Evolutionary conservation across 2,113 vertebrate genomes (phyloP), one percentile per base, ranked within the genome.

Genomic region (Gorsachius goisagi): DNA sequence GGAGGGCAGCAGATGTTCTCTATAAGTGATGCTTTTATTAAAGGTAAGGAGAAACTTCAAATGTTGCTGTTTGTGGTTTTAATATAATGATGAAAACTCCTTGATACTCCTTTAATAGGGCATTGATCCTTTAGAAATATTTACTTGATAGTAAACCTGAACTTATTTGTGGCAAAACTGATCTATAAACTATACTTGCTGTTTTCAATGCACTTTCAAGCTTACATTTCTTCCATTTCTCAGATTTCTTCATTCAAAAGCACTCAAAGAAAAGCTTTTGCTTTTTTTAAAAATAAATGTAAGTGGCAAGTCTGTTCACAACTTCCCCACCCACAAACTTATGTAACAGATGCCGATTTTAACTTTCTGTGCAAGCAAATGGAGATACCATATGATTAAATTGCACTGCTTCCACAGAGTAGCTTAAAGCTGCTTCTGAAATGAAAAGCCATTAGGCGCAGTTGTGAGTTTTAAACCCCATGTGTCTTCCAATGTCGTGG

Each of bases 1-100:
- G 99, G 99, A 97, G 99, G 99, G 75, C 99, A 99, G 80, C 99
- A 99, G 94, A 98, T 98, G 96, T 99, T 99, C 74, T 98, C 99
- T 87, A 99, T 99, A 95, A 99, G 99, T 74, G 99, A 99, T 27
- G 99, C 99, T 88, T 99, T 99, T 96, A 99, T 99, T 97, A 99
- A 99, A 98, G 99, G 99, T 99, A 99, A 89, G 90, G 53, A 63
- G 58, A 82, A 49, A 37, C 39, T 88, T 76, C 24, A 69, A 37
- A 68, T 80, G 28, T 67, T 89, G 67, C 37, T 80, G 16, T 55
- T 58, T 62, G 27, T 2, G 0, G 6, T 81, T 90, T 63, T 76
- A 69, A 33, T 79, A 17, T 50, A 59, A 50, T 28, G 26, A 47
- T 85, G 59, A 28, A 52, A 91, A 76, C 33, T 66, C 53, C 49